Conservation (phyloP, 37 sponge, comb jelly and placozoan species). For the Ephydatia muelleri region DNA sequence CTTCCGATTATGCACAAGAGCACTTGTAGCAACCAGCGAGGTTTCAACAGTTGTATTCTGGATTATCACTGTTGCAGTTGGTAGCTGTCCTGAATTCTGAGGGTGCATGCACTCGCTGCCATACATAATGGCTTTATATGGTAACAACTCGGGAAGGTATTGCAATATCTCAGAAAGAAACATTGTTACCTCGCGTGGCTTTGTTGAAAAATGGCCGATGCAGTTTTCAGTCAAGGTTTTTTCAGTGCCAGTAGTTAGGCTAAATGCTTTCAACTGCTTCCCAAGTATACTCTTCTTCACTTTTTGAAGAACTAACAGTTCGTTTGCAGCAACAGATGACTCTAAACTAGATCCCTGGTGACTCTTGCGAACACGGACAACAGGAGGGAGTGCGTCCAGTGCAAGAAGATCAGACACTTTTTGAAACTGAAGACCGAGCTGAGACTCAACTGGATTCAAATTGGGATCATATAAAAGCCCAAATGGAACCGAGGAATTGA, state of each 20-base stretch:
- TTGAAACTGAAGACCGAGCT: conserved; percentile 34
- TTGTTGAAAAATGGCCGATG: conserved; percentile 56
- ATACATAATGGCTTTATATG: conserved; percentile 44
- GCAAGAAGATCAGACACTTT: conserved; percentile 48
- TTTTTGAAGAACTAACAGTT: conserved; percentile 28
- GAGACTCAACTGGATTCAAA: conserved; percentile 13
- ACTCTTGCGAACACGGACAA: conserved; percentile 44
- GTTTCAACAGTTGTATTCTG: conserved; percentile 34
- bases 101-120: not conserved
- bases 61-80: conserved; percentile 32
- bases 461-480: conserved; percentile 51
- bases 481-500: conserved; percentile 51
- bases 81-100: conserved; percentile 16
- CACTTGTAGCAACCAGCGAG: conserved; percentile 47
- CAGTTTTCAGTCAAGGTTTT: conserved; percentile 42
- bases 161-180: conserved; percentile 61
- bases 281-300: conserved; percentile 18
- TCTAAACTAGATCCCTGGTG: conserved; percentile 39
- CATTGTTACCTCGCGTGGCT: conserved; percentile 57
- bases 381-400: conserved; percentile 37
- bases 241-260: conserved; percentile 32
- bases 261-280: conserved; percentile 39
- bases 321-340: conserved; percentile 44
- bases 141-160: conserved; percentile 42
- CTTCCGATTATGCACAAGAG: conserved; percentile 13